phyloP scores from a whole-genome alignment of 2,888 invertebrate species.

The Aquatica leii region DNA sequence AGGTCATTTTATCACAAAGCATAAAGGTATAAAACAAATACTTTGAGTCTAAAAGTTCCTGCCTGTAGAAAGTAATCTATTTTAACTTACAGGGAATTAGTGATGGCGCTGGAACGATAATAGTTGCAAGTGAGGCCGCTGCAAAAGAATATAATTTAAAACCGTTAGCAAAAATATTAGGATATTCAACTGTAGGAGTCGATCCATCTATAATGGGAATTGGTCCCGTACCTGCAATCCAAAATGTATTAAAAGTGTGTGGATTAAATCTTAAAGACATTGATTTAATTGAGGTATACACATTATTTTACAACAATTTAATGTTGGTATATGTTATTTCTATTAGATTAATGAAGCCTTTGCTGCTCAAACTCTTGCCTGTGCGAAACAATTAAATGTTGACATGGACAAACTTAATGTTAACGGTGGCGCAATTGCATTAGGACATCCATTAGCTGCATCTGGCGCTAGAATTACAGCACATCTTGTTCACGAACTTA shows the following conservation, averaged over 20 bases:
- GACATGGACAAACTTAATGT: constrained; percentile 90
- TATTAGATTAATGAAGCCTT: constrained; percentile 99
- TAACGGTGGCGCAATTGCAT: constrained; percentile 94
- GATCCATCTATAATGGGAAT: constrained; percentile 99
- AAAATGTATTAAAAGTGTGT: constrained; percentile 80
- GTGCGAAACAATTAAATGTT: constrained; percentile 86
- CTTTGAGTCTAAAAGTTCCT: too few relatives aligned
- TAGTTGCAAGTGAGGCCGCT: constrained; percentile 91
- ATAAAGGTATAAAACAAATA: too few relatives aligned
- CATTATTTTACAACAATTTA: constrained; percentile 14
- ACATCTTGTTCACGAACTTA: constrained; percentile 90
- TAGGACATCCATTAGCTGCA: constrained; percentile 95
- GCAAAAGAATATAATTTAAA: constrained; percentile 80
- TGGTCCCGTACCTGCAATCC: constrained; percentile 94
- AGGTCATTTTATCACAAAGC: too few relatives aligned
- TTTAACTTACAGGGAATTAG: constrained; percentile 78
- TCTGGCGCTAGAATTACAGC: constrained; percentile 92
- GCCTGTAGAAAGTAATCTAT: neutral
- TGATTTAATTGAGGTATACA: constrained; percentile 87
- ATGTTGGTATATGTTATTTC: too few relatives aligned
- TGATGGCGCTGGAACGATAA: constrained; percentile 95
- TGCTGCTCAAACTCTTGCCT: constrained; percentile 92
- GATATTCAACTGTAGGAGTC: constrained; percentile 91
- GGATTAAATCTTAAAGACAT: constrained; percentile 85
- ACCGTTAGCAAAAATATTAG: constrained; percentile 90